Evolutionary conservation across 2,113 vertebrate species (phyloP).

Genomic region (Stegastes partitus): DNA sequence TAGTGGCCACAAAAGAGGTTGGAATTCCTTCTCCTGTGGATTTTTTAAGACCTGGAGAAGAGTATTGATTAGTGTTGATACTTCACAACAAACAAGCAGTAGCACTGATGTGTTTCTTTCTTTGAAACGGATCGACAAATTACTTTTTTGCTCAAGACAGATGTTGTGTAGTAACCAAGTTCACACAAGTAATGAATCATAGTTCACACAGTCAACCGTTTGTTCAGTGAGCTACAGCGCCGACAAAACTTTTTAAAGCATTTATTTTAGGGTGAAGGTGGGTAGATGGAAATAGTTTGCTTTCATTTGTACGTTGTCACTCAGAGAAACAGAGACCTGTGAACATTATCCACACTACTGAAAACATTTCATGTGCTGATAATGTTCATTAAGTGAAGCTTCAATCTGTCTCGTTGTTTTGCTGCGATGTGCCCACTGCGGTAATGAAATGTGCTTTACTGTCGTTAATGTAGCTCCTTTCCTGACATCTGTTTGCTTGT

Average conservation of each 20-base stretch:
- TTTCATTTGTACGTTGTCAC: too few relatives aligned
- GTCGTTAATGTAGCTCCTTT: neutral
- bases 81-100: neutral
- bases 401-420: neutral
- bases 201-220: too few relatives aligned
- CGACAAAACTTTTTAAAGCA: too few relatives aligned
- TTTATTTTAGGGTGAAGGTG: too few relatives aligned
- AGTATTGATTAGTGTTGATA: neutral
- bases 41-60: neutral
- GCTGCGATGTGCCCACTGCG: too few relatives aligned
- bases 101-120: neutral
- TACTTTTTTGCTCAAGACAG: neutral
- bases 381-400: neutral
- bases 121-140: neutral
- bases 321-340: neutral
- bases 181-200: neutral
- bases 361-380: neutral
- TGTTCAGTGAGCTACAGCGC: too few relatives aligned
- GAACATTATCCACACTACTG: neutral
- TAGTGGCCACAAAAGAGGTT: neutral
- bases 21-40: neutral
- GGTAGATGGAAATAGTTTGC: too few relatives aligned
- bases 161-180: neutral
- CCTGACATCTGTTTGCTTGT: neutral
- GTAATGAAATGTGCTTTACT: neutral